Evolutionary conservation across 1,140 invertebrate genomes (phyloP), one percentile per base, ranked within the genome.

Genomic region (Arctopsyche grandis): DNA sequence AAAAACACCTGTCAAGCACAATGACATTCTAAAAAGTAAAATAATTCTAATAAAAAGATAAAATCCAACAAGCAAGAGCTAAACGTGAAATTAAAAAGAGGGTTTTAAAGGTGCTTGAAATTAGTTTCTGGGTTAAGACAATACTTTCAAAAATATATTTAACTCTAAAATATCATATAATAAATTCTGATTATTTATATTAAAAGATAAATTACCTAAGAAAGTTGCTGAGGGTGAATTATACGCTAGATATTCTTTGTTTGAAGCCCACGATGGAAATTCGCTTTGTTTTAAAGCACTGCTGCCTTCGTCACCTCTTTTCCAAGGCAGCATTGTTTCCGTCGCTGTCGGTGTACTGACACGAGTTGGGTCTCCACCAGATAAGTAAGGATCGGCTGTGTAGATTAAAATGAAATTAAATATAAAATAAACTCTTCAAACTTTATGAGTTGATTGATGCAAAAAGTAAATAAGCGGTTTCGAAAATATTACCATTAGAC

Each of bases 241-340:
- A 84, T 97, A 97, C n/a, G 94, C 93, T 76, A 96, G 87, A 85
- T 97, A 97, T 85, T 98, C 96, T 85, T 96, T 96, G 84, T 97
- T 97, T 0, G 94, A 94, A 69, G 95, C 95, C 96, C 96, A 97
- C 1, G 94, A 91, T 14, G 96, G 96, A 86, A 97, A 97, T 85
- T 97, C 96, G 76, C 93, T 93, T 86, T 97, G 96, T 83, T 95
- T 93, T n/a, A 96, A 85, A 19, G 92, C 92, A 26, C 89, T 90
- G 43, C 91, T 90, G 22, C 90, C 91, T 77, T 91, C 90, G 76
- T 94, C 93, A 80, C 93, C 93, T 9, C 96, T 90, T 88, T 96
- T 96, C 96, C 96, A 97, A 9, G 96, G 96, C 82, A 97, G 88
- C 89, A 95, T 93, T 12, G 92, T 93, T 87, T 96, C 95, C 0